Conservation (phyloP, 1,140 invertebrate genomes). For the Bacillus rossius region DNA sequence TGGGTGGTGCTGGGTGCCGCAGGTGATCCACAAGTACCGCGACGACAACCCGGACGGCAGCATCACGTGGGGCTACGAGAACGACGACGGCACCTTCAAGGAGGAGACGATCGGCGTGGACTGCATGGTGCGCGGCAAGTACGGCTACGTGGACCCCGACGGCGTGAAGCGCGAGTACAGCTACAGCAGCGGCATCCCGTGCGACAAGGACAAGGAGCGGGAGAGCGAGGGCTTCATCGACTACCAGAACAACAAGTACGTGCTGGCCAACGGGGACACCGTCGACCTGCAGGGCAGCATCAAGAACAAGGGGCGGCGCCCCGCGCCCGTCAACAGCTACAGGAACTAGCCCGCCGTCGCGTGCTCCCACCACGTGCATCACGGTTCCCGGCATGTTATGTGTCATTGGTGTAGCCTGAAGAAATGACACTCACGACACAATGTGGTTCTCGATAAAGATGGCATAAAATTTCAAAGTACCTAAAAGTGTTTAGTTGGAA, state of each 20-base stretch:
- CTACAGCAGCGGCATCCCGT: conserved; percentile 61
- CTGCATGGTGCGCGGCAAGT: conserved; percentile 73
- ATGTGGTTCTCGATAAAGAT: too few species aligned
- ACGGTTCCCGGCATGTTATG: too few species aligned
- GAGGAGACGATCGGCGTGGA: conserved; percentile 75
- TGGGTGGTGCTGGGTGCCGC: background rate
- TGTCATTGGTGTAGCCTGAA: too few species aligned
- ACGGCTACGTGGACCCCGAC: conserved; percentile 78
- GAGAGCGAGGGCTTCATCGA: conserved; percentile 54
- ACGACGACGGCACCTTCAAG: conserved; percentile 72
- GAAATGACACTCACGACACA: too few species aligned
- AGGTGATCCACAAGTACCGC: conserved; percentile 53
- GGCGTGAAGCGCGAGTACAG: conserved; percentile 64
- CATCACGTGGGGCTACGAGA: conserved; percentile 82
- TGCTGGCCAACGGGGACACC: conserved; percentile 60
- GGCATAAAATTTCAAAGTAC: too few species aligned
- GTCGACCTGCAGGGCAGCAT: conserved; percentile 62
- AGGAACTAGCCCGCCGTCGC: too few species aligned
- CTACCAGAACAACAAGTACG: conserved; percentile 62
- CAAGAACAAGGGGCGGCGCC: conserved; percentile 60
- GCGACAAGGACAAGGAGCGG: conserved; percentile 53
- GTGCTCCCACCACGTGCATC: too few species aligned
- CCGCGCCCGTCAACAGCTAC: conserved; percentile 25
- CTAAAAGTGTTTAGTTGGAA: too few species aligned
- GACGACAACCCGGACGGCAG: conserved; percentile 76